A percentile compares a stretch with the other conserved stretches of the same genome.
phyloP scores from a whole-genome alignment of 2,888 invertebrate genomes.

The Dioctria rufipes region DNA sequence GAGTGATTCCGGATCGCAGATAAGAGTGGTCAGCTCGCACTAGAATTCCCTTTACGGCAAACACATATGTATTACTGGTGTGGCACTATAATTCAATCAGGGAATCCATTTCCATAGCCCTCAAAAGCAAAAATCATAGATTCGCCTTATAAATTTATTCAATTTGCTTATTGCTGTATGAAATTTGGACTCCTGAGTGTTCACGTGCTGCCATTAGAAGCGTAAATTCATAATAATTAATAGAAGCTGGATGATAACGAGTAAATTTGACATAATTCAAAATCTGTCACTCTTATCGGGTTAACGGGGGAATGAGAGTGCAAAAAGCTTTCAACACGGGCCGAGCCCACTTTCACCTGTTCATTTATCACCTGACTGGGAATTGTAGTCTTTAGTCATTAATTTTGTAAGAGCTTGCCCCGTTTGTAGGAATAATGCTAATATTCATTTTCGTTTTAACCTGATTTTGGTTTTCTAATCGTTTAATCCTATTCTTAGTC shows the following conservation, averaged over 20 bases:
- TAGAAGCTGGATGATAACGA: slow-evolving; percentile 4
- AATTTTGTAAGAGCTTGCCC: slow-evolving; percentile 13
- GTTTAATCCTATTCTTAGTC: slow-evolving; percentile 28
- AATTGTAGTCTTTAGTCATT: slow-evolving; percentile 30
- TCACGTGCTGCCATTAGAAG: neutral
- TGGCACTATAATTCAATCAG: neutral
- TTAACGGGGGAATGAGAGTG: slow-evolving; percentile 1
- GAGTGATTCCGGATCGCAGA: neutral
- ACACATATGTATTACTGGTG: neutral
- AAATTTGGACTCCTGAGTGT: neutral
- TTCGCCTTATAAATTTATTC: neutral
- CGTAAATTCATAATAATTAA: slow-evolving; percentile 14
- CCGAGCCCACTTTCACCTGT: neutral
- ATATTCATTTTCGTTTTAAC: slow-evolving; percentile 31
- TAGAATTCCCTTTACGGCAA: neutral
- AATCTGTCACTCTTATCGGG: slow-evolving; percentile 12
- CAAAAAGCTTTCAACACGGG: slow-evolving; percentile 21
- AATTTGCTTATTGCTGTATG: neutral
- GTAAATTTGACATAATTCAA: slow-evolving; percentile 21
- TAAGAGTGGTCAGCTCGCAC: neutral
- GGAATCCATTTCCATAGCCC: slow-evolving; percentile 5
- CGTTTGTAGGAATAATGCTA: slow-evolving; percentile 4
- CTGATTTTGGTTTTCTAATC: slow-evolving; percentile 29
- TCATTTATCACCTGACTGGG: slow-evolving; percentile 23
- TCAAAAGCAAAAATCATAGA: slow-evolving; percentile 5